Evolutionary conservation across 2,113 vertebrate species (phyloP).

Genomic region (Plestiodon gilberti): DNA sequence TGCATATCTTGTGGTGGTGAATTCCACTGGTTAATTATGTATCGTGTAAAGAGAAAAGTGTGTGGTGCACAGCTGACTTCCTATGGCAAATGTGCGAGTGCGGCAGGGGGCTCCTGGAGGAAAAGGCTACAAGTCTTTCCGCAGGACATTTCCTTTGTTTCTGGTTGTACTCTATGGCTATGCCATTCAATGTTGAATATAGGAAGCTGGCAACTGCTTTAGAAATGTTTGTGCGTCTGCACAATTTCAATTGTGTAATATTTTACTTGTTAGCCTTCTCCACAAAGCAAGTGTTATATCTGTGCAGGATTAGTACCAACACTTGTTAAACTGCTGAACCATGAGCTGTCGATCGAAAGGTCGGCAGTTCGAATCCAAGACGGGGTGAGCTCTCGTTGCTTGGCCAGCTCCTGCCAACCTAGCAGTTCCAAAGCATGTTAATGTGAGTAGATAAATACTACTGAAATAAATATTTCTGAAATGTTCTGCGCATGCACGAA

Average conservation of each 20-base stretch:
- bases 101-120: neutral
- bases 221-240: neutral
- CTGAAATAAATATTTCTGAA: too few relatives aligned
- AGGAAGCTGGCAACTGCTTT: neutral
- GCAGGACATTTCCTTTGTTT: neutral
- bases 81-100: too few relatives aligned
- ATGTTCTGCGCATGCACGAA: too few relatives aligned
- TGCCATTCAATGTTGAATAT: neutral
- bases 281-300: neutral
- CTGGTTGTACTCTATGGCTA: neutral
- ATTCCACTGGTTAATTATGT: neutral
- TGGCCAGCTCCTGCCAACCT: too few relatives aligned
- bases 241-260: neutral
- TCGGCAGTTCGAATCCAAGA: too few relatives aligned
- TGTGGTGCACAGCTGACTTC: neutral
- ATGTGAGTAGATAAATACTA: too few relatives aligned
- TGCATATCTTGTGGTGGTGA: neutral
- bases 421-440: too few relatives aligned
- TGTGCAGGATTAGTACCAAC: too few relatives aligned
- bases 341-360: too few relatives aligned
- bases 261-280: neutral
- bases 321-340: too few relatives aligned
- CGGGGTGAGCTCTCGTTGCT: too few relatives aligned
- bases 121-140: neutral
- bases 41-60: neutral